Base-by-base conservation (phyloP, 2,113 vertebrate species). In the Periophthalmus modestus region DNA sequence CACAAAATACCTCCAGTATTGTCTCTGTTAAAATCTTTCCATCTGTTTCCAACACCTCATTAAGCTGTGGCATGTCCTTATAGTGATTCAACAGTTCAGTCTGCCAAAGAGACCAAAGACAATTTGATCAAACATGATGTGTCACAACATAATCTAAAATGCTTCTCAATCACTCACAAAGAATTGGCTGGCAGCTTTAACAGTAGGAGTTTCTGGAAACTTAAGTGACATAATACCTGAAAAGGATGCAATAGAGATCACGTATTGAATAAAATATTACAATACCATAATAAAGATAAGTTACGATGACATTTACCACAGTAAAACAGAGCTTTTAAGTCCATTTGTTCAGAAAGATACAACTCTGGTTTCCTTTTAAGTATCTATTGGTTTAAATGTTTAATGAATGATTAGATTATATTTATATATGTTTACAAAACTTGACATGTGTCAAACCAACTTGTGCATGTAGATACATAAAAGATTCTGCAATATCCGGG, bases 401-500 rank as follows among this genome's bases (percentile, higher is more conserved):
- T 72, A 0, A 50, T 13, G 19, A 43, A 43, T 43, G 39, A 10
- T 55, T 28, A 43, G 47, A 36, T 63, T 9, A 34, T 16, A 9
- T n/a, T 43, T 15, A 21, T 7, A 39, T 12, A 19, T 19, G 2
- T 65, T 19, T 4, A 90, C 89, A 91, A 94, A 80, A 92, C 92
- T 89, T 81, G 87, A 2, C 19, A 1, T 33, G 55, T 1, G 7
- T 15, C 36, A 3, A n/a, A 94, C 94, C 91, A 89, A 98, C 98
- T 96, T 99, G 97, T 94, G 96, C 93, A 83, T 98, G 97, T 93
- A 99, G 96, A 93, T 96, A 94, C 98, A 99, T 97, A 92, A 99
- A 99, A 80, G 98, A 98, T 93, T 98, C 98, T 89, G 96, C 97
- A 92, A 99, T 95, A 93, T 99, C 98, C 88, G 98, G 98, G 95